These are phyloP conservation scores for Bambusicola thoracicus DNA, from an alignment of 2,113 vertebrate genomes.

Conservation along the genomic window DNA sequence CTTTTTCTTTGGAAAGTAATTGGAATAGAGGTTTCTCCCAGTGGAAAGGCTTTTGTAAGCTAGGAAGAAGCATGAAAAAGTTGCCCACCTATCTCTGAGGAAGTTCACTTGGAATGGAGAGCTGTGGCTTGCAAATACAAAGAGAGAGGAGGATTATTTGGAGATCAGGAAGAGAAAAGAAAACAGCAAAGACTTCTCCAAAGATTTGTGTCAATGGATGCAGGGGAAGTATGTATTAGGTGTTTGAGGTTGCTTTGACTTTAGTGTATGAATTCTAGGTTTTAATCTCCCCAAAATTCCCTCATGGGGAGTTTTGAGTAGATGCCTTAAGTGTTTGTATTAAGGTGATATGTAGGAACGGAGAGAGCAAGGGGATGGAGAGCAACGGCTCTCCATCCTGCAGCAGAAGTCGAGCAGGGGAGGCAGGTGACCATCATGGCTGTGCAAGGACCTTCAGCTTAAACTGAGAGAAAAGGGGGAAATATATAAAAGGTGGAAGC, in stretches of 20 bases:
- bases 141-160: neutral
- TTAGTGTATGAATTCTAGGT: neutral
- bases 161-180: neutral
- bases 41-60: neutral
- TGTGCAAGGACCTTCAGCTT: no score
- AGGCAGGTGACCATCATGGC: no score
- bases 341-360: neutral
- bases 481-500: no score
- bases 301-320: neutral
- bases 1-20: neutral
- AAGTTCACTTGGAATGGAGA: neutral
- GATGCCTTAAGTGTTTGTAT: neutral
- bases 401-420: no score
- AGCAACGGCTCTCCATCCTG: no score
- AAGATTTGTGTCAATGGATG: neutral
- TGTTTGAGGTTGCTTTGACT: neutral
- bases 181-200: neutral
- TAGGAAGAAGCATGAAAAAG: neutral
- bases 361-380: no score
- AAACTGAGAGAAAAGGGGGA: no score
- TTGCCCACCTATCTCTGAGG: neutral
- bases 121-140: neutral
- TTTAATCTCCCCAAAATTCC: neutral
- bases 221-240: neutral
- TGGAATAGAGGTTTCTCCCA: neutral